Base-by-base conservation (phyloP, 2,113 vertebrate genomes). In the Progne subis region DNA sequence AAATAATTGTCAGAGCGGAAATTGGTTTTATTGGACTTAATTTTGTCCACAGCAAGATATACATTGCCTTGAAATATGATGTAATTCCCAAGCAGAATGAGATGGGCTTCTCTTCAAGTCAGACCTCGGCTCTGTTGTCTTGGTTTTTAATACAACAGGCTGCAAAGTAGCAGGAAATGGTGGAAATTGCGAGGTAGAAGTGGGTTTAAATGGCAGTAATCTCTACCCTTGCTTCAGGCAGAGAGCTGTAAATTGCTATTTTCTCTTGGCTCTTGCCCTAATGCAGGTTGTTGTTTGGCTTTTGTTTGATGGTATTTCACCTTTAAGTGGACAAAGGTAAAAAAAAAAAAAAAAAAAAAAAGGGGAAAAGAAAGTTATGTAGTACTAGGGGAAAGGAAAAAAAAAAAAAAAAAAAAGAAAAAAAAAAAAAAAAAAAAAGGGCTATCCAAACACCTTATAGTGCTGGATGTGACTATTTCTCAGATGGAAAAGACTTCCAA, bases 21-120 rank as follows among this genome's bases (percentile, higher is more conserved):
- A 94, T 91, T 82, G 67, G 59, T 88, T 95, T 91, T 89, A 94
- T 85, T 95, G 2, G 55, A 77, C 92, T 94, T 96, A 92, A 93
- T 95, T 95, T 96, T 86, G 75, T 95, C 90, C 75, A 64, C 56
- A 70, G 84, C 26, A 85, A 90, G 87, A 95, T 82, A 78, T 79
- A 63, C 4, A 0, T 80, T 90, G 84, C 56, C 60, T 90, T 92
- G 63, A 96, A 91, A 70, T 82, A 87, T 82, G 74, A 92, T 76
- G 74, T 78, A 56, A 95, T 91, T 94, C 70, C 55, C 43, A 82
- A 68, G 75, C 63, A 82, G 59, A 57, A 69, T 1, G 44, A 86
- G 57, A 86, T 53, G 17, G 59, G n/a, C 86, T 89, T 89, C 77
- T 86, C 81, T 85, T 91, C 75, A 82, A 85, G 44, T 65, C 70